A percentile compares a stretch with the other conserved stretches of the same genome.
These are phyloP conservation scores for Sylvicapra grimmia DNA, from an alignment of 2,113 vertebrate genomes.

Conservation along the genomic window DNA sequence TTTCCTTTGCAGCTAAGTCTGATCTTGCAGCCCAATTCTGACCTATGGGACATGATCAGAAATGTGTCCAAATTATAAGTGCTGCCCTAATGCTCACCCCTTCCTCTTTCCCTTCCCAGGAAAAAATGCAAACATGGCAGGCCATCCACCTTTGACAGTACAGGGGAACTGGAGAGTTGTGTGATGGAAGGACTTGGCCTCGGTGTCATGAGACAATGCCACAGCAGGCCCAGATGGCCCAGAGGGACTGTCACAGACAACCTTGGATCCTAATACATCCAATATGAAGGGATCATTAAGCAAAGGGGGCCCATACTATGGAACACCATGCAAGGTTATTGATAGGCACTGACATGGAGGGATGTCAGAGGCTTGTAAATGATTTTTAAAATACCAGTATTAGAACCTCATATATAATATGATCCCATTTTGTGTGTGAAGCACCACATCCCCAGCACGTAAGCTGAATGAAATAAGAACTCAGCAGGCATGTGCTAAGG, in stretches of 20 bases:
- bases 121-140: not conserved
- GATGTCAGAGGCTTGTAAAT: not conserved
- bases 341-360: not conserved
- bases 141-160: not conserved
- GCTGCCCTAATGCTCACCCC: not conserved
- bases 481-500: not conserved
- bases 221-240: not conserved
- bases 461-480: rapidly evolving
- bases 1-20: not conserved
- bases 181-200: not conserved
- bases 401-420: not conserved
- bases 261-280: no score
- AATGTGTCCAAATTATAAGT: not conserved
- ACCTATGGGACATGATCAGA: not conserved
- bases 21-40: not conserved
- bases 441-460: rapidly evolving
- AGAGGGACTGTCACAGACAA: not conserved
- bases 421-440: not conserved
- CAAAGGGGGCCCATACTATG: rapidly evolving
- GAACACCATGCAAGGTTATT: rapidly evolving
- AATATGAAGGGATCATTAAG: rapidly evolving
- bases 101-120: not conserved
- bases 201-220: not conserved
- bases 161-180: not conserved
- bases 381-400: not conserved